Evolutionary conservation across 2,888 invertebrate species (phyloP).

Genomic region (Drosophila tripunctata): DNA sequence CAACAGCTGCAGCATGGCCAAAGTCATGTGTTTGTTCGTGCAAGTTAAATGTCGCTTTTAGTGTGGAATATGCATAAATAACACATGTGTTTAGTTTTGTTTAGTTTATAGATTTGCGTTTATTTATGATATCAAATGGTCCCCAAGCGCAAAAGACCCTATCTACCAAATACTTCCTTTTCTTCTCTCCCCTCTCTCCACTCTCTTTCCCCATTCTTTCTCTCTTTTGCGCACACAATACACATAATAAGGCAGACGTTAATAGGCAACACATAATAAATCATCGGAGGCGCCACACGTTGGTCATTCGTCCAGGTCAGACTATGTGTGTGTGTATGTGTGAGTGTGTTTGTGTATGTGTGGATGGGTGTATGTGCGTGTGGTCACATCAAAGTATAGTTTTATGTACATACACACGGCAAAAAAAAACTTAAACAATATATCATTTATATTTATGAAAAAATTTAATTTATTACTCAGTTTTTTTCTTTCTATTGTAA

Average conservation of each 20-base stretch:
- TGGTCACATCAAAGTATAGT: slow-evolving; percentile 36
- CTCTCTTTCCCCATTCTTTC: not conserved
- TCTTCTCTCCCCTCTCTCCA: not conserved
- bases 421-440: slow-evolving; percentile 7
- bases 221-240: slow-evolving; percentile 7
- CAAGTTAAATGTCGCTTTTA: slow-evolving; percentile 40
- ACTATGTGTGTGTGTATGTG: slow-evolving; percentile 6
- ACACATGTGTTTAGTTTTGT: slow-evolving; percentile 74
- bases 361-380: slow-evolving; percentile 20
- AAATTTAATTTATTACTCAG: not conserved
- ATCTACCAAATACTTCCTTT: no score
- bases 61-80: slow-evolving; percentile 35
- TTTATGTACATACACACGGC: slow-evolving; percentile 19
- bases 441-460: not conserved
- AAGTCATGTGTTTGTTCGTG: slow-evolving; percentile 40
- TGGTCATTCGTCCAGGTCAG: slow-evolving; percentile 47
- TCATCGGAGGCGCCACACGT: slow-evolving; percentile 52
- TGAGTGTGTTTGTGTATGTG: slow-evolving; percentile 10
- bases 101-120: slow-evolving; percentile 80
- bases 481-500: not conserved
- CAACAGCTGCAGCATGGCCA: slow-evolving; percentile 14
- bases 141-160: slow-evolving; percentile 20
- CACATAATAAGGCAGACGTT: slow-evolving; percentile 58
- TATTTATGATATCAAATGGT: slow-evolving; percentile 69
- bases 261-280: slow-evolving; percentile 79